A percentile compares a stretch with the other conserved stretches of the same genome.
These are phyloP conservation scores for Hystrix brachyura DNA, from an alignment of 2,113 vertebrate genomes.

Conservation along the genomic window DNA sequence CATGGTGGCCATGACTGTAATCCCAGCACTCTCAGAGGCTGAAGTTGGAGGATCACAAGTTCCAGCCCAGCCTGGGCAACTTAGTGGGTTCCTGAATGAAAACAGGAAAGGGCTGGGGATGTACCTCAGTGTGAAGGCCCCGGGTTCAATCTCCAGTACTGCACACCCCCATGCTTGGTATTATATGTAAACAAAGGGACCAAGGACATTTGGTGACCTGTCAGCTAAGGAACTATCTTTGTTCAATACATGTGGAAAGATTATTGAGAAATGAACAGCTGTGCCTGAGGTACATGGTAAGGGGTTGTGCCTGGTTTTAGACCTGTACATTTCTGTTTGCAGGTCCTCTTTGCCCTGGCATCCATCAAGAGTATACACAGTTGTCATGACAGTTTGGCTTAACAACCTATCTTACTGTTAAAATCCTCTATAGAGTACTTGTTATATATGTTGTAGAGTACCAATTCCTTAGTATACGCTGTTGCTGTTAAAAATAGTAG, in stretches of 20 bases:
- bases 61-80: neutral
- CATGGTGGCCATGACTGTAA: neutral
- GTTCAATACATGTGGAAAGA: neutral
- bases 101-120: neutral
- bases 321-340: neutral
- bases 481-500: conserved; percentile 1
- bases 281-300: neutral
- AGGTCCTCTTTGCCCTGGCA: neutral
- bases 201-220: neutral
- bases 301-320: neutral
- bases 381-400: neutral
- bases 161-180: neutral
- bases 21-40: neutral
- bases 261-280: neutral
- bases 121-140: neutral
- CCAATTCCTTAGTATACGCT: neutral
- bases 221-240: neutral
- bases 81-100: neutral
- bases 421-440: neutral
- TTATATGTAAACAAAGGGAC: neutral
- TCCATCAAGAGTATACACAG: neutral
- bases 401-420: neutral
- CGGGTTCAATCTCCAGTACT: neutral
- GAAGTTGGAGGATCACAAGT: neutral
- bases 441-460: neutral